These are phyloP conservation scores for Mylabris sibirica DNA, from an alignment of 2,888 invertebrate species.

Conservation along the genomic window DNA sequence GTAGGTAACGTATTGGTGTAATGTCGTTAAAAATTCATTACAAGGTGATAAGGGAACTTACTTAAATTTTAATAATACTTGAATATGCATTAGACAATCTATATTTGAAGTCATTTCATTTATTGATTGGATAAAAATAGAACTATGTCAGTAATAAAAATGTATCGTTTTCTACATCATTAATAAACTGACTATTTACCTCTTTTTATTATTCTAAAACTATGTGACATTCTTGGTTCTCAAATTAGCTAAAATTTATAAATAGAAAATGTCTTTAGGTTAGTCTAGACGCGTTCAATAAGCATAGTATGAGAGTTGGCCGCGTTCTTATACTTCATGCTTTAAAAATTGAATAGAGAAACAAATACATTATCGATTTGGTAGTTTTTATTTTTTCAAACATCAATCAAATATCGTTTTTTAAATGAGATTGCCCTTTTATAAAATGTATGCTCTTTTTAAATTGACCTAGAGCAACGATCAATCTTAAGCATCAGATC, in stretches of 20 bases:
- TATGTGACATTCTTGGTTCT: no score
- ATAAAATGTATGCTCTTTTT: background rate
- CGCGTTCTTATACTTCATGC: no score
- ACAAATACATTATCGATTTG: background rate
- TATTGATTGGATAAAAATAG: background rate
- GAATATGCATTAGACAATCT: background rate
- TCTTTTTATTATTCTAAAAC: no score
- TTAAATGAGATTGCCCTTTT: background rate
- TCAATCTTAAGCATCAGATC: background rate
- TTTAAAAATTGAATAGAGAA: background rate
- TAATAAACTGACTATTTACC: no score
- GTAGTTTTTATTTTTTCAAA: no score
- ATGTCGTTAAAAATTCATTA: background rate
- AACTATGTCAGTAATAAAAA: no score
- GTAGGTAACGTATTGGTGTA: background rate
- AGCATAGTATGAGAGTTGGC: no score
- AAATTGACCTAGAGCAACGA: slow-evolving; percentile 6
- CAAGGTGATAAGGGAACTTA: background rate
- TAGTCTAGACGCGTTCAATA: no score
- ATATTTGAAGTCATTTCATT: background rate
- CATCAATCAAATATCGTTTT: background rate
- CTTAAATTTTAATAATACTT: background rate
- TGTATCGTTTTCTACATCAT: no score
- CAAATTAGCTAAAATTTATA: no score
- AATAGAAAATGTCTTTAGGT: no score